Percentiles rank a stretch among this genome's conserved stretches.
phyloP scores from a whole-genome alignment of 2,888 invertebrate genomes.

The Myopa tessellatipennis region DNA sequence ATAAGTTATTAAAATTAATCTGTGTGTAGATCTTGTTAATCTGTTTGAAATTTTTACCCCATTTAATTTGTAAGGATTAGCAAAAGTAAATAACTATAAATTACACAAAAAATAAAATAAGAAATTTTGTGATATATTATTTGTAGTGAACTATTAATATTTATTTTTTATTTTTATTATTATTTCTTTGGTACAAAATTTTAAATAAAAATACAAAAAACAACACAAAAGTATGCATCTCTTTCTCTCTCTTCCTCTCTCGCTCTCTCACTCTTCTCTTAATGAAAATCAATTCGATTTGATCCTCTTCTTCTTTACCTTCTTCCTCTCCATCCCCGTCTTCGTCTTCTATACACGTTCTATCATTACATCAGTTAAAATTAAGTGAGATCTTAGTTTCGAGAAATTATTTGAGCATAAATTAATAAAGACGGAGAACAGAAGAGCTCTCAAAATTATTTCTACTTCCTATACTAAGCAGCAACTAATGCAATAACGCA shows the following conservation, averaged over 20 bases:
- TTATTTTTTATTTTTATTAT: not conserved
- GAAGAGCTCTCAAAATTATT: not conserved
- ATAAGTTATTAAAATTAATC: constrained; percentile 22
- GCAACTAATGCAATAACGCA: not conserved
- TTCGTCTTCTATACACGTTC: too few relatives aligned
- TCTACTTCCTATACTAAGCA: not conserved
- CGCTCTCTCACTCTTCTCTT: not conserved
- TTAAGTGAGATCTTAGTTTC: not conserved
- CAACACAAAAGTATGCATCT: not conserved
- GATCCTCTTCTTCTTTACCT: too few relatives aligned
- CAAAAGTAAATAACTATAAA: not conserved
- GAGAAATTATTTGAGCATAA: not conserved
- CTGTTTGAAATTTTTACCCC: not conserved
- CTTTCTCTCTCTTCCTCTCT: not conserved
- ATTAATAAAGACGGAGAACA: not conserved
- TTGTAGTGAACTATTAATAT: not conserved
- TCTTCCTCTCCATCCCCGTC: too few relatives aligned
- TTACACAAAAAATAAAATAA: not conserved
- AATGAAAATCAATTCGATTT: too few relatives aligned
- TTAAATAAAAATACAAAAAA: not conserved
- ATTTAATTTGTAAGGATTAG: constrained; percentile 2
- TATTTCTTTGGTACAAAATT: not conserved
- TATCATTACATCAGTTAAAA: too few relatives aligned
- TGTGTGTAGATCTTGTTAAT: constrained; percentile 10
- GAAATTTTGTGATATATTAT: not conserved